Base-by-base conservation (phyloP, 2,888 invertebrate genomes). In the Ariolimax columbianus region DNA sequence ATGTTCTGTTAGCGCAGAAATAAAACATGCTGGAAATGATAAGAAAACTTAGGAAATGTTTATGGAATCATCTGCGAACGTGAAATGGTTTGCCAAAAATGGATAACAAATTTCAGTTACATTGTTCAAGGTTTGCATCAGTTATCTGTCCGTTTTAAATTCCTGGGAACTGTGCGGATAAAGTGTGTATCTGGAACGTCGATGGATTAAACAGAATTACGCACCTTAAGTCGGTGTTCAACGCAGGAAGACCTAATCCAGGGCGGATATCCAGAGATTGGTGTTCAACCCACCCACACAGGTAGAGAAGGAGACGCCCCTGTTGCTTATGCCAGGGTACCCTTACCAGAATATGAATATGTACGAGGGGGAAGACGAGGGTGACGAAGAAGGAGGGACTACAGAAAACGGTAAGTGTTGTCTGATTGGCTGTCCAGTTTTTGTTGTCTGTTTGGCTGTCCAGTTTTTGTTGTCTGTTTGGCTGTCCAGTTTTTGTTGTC, bases 321-420 rank as follows among this genome's bases (percentile, higher is more conserved):
- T 66, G 30, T 77, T 33, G 82, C 63, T 38, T 66, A 63, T 77
- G 75, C 77, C 75, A 19, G 43, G 66, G 36, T 59, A 66, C 38
- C 33, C 47, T 0, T 82, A 73, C 40, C 40, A 30, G 30, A 77
- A 43, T 66, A 75, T 77, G 82, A 84, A 79, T 73, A 87, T 87
- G 85, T 87, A 87, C 73, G 88, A 88, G 83, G 88, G 86, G 14
- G 86, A 86, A 11, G 88, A 88, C 77, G 88, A 88, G 73, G 88
- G 86, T 66, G 88, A 88, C 82, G 88, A 86, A 75, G 88, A 88
- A 51, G 84, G 70, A 33, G 36, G 72, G 47, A 82, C 87, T 0
- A 78, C 78, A 63, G 86, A 84, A 43, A 30, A 86, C 72, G 87
- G 87, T 87, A 75, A 82, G 78, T 38, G 30, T 17, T 82, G 38